Evolutionary conservation across 2,888 invertebrate species (phyloP).

Genomic region (Leptopilina myrica): DNA sequence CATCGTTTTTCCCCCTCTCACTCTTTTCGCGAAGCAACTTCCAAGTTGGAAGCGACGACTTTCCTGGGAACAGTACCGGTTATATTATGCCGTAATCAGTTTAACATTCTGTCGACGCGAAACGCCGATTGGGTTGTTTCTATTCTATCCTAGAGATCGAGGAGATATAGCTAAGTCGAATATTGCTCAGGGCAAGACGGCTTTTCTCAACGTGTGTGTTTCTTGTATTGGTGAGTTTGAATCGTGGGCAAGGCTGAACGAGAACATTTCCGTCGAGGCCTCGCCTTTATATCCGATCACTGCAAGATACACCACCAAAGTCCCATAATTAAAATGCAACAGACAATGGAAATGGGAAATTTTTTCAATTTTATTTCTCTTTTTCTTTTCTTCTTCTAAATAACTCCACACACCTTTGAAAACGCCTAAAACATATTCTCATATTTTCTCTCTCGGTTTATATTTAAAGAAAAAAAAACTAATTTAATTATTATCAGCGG

Average conservation of each 20-base stretch:
- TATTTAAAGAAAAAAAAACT: not conserved
- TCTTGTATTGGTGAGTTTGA: not conserved
- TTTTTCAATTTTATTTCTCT: not conserved
- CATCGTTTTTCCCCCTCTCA: not conserved
- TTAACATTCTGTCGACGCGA: slow-evolving; percentile 32
- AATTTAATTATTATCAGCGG: slow-evolving; percentile 22
- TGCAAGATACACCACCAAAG: not conserved
- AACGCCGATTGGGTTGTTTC: slow-evolving; percentile 31
- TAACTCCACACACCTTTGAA: not conserved
- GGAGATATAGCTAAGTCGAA: slow-evolving; percentile 9
- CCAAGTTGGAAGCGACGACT: slow-evolving; percentile 31
- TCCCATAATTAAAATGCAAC: slow-evolving; percentile 29
- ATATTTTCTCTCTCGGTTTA: not conserved
- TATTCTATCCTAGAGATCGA: slow-evolving; percentile 31
- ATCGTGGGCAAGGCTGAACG: slow-evolving; percentile 32
- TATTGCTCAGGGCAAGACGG: slow-evolving; percentile 20
- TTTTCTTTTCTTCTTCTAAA: not conserved
- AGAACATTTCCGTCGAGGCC: slow-evolving; percentile 22
- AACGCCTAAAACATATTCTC: not conserved
- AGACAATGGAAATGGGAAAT: slow-evolving; percentile 24
- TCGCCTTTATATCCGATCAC: slow-evolving; percentile 36
- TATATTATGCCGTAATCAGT: slow-evolving; percentile 33
- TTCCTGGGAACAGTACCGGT: slow-evolving; percentile 40
- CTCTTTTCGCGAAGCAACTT: slow-evolving; percentile 1
- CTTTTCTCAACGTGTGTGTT: not conserved